phyloP scores from a whole-genome alignment of 2,888 invertebrate genomes.

The Polydrusus tereticollis region DNA sequence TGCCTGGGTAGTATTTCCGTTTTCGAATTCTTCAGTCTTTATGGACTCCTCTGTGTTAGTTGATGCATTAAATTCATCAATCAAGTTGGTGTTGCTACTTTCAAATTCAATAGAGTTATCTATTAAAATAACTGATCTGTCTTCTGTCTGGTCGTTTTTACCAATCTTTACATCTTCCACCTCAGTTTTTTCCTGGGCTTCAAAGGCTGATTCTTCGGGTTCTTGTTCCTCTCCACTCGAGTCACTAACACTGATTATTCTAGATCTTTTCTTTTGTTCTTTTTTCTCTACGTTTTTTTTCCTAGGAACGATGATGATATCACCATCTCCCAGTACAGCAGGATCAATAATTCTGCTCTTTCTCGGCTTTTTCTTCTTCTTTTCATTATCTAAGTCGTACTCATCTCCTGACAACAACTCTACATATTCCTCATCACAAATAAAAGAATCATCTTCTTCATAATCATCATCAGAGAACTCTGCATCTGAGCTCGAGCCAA shows the following conservation, averaged over 20 bases:
- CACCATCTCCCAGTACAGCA: slow-evolving; percentile 49
- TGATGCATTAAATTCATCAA: slow-evolving; percentile 1
- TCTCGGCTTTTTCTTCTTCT: slow-evolving; percentile 49
- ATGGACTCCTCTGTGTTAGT: slow-evolving; percentile 9
- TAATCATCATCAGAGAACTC: slow-evolving; percentile 55
- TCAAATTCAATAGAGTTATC: background rate
- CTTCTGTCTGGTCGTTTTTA: background rate
- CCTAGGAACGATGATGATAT: slow-evolving; percentile 47
- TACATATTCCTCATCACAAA: slow-evolving; percentile 58
- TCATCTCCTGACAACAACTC: slow-evolving; percentile 62
- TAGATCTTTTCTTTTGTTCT: slow-evolving; percentile 46
- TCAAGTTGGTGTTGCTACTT: background rate
- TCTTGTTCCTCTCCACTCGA: slow-evolving; percentile 37
- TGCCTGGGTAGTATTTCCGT: slow-evolving; percentile 11
- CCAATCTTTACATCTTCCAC: background rate
- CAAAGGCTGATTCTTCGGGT: background rate
- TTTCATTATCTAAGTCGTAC: slow-evolving; percentile 52
- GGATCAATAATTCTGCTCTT: slow-evolving; percentile 54
- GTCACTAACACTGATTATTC: slow-evolving; percentile 46
- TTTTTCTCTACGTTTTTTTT: slow-evolving; percentile 36
- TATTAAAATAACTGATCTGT: slow-evolving; percentile 2
- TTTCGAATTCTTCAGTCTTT: slow-evolving; percentile 31
- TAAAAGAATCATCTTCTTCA: slow-evolving; percentile 58
- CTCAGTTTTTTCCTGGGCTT: background rate
- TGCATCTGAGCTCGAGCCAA: slow-evolving; percentile 59